phyloP scores from a whole-genome alignment of 2,888 invertebrate genomes.

The Dryomyza anilis region DNA sequence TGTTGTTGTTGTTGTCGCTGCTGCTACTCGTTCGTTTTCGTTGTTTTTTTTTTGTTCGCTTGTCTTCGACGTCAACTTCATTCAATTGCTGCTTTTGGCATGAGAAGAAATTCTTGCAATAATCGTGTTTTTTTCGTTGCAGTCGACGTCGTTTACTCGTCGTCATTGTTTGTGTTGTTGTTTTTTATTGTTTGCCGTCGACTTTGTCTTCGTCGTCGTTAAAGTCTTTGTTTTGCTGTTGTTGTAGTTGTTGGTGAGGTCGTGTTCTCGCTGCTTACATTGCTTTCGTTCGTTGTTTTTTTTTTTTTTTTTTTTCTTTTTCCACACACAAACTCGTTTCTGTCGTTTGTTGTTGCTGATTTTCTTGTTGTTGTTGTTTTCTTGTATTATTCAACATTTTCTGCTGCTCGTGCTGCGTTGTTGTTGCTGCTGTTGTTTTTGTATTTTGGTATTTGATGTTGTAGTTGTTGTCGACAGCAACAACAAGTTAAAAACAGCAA shows the following conservation, averaged over 20 bases:
- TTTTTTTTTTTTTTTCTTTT: background rate
- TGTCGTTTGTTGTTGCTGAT: background rate
- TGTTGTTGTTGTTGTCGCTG: too few species aligned
- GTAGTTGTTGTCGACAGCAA: background rate
- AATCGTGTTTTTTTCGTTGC: background rate
- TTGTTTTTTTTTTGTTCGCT: background rate
- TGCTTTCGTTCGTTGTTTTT: background rate
- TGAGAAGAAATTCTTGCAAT: background rate
- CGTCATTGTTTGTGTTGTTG: background rate
- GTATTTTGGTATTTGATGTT: too few species aligned
- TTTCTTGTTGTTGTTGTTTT: background rate
- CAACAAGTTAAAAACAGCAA: background rate
- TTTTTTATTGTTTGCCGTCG: background rate
- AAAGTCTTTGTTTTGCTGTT: constrained; percentile 8
- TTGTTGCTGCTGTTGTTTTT: background rate
- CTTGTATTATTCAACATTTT: too few species aligned
- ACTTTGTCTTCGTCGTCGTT: constrained; percentile 3
- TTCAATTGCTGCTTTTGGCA: background rate
- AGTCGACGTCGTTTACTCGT: background rate
- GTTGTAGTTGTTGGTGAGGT: constrained; percentile 16
- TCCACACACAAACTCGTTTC: constrained; percentile 8
- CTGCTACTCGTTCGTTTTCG: too few species aligned
- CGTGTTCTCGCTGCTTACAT: background rate
- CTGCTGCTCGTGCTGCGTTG: too few species aligned
- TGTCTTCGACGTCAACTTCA: background rate